Evolutionary conservation across 2,797 vertebrate species (phyloP).

Genomic region (Microhierax caerulescens): DNA sequence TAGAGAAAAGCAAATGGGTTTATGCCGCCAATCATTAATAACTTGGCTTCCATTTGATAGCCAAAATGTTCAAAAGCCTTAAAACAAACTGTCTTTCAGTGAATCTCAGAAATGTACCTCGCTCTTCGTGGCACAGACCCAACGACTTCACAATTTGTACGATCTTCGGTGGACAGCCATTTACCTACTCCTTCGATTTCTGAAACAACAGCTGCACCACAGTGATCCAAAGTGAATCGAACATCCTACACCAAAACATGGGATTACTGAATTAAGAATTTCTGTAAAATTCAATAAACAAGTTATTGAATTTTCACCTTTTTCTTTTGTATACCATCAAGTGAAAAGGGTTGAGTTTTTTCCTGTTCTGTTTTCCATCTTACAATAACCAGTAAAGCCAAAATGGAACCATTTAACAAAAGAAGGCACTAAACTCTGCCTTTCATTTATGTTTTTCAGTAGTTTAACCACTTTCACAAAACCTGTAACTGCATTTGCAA

Average conservation of each 20-base stretch:
- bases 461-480: background rate
- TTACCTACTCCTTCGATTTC: slow-evolving; percentile 85
- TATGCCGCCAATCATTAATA: background rate
- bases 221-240: slow-evolving; percentile 84
- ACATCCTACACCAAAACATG: slow-evolving; percentile 76
- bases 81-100: background rate
- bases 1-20: background rate
- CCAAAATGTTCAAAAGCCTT: background rate
- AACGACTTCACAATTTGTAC: slow-evolving; percentile 81
- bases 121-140: slow-evolving; percentile 79
- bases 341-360: rapidly evolving
- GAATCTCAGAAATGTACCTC: slow-evolving; percentile 45
- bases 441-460: background rate
- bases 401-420: background rate
- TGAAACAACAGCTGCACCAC: slow-evolving; percentile 77
- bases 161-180: slow-evolving; percentile 84
- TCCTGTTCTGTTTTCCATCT: background rate
- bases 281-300: background rate
- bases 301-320: too few species aligned
- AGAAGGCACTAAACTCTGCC: background rate
- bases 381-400: background rate
- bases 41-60: background rate
- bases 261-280: background rate
- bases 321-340: background rate
- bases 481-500: background rate